Evolutionary conservation across 2,113 vertebrate species (phyloP).

Genomic region (Euleptes europaea): DNA sequence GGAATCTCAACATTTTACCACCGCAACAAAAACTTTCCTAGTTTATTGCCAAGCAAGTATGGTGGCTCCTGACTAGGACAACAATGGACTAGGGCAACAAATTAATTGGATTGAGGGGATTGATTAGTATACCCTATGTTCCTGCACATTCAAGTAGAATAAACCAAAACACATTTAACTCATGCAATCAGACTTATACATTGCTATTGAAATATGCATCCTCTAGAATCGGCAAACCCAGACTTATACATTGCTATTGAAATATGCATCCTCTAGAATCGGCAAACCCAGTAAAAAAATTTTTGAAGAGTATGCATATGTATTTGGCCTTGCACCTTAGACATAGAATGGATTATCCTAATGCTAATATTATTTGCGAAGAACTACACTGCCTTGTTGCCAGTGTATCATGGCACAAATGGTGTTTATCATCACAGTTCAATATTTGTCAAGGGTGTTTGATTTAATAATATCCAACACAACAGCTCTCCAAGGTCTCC

Average conservation of each 20-base stretch:
- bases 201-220: constrained; percentile 24
- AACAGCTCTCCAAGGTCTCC: constrained; percentile 63
- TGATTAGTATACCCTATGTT: constrained; percentile 23
- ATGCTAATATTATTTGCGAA: constrained; percentile 59
- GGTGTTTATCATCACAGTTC: constrained; percentile 63
- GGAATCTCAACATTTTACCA: background rate
- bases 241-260: constrained; percentile 17
- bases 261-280: constrained; percentile 23
- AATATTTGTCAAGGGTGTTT: constrained; percentile 72
- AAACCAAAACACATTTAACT: constrained; percentile 48
- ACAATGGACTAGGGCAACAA: background rate
- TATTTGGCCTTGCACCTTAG: constrained; percentile 36
- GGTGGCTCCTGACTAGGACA: background rate
- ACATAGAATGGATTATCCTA: constrained; percentile 46
- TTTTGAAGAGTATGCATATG: constrained; percentile 28
- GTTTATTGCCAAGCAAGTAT: background rate
- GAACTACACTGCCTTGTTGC: constrained; percentile 54
- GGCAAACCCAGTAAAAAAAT: constrained; percentile 13
- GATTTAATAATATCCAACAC: constrained; percentile 67
- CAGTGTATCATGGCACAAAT: constrained; percentile 46
- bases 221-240: constrained; percentile 13
- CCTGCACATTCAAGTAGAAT: constrained; percentile 23
- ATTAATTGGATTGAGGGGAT: background rate
- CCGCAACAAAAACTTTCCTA: background rate
- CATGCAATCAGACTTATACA: constrained; percentile 21